phyloP scores from a whole-genome alignment of 2,888 invertebrate genomes.

The Heliconius aoede region DNA sequence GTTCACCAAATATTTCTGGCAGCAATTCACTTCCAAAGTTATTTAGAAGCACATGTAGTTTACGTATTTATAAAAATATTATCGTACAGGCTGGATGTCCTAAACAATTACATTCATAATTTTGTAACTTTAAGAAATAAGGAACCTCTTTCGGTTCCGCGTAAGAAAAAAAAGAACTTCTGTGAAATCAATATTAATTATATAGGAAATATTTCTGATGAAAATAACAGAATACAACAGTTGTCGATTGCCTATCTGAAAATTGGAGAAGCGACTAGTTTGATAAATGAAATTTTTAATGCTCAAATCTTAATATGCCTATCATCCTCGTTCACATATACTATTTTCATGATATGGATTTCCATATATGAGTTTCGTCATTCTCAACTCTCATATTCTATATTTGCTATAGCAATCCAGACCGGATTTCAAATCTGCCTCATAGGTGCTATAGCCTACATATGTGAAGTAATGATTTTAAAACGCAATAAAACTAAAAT shows the following conservation, averaged over 20 bases:
- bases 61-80: slow-evolving; percentile 18
- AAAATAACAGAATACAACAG: slow-evolving; percentile 14
- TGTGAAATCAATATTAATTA: neutral
- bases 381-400: slow-evolving; percentile 11
- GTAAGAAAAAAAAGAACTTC: neutral
- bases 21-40: slow-evolving; percentile 11
- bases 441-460: slow-evolving; percentile 53
- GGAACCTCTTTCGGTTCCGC: neutral
- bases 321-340: slow-evolving; percentile 26
- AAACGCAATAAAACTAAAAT: slow-evolving; percentile 60
- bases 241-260: slow-evolving; percentile 47
- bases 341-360: slow-evolving; percentile 50
- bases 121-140: neutral
- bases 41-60: neutral
- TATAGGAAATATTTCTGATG: neutral
- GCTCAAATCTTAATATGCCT: slow-evolving; percentile 63
- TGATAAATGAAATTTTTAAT: slow-evolving; percentile 65
- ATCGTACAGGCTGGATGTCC: neutral
- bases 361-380: slow-evolving; percentile 42
- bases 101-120: slow-evolving; percentile 4
- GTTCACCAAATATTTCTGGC: slow-evolving; percentile 4
- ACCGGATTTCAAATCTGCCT: slow-evolving; percentile 55
- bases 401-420: slow-evolving; percentile 6
- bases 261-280: slow-evolving; percentile 51
- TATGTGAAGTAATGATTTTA: slow-evolving; percentile 59